Percentiles rank a stretch among this genome's conserved stretches.
These are phyloP conservation scores for Scaptomyza cyrtandrae DNA, from an alignment of 2,888 invertebrate genomes.

Conservation along the genomic window DNA sequence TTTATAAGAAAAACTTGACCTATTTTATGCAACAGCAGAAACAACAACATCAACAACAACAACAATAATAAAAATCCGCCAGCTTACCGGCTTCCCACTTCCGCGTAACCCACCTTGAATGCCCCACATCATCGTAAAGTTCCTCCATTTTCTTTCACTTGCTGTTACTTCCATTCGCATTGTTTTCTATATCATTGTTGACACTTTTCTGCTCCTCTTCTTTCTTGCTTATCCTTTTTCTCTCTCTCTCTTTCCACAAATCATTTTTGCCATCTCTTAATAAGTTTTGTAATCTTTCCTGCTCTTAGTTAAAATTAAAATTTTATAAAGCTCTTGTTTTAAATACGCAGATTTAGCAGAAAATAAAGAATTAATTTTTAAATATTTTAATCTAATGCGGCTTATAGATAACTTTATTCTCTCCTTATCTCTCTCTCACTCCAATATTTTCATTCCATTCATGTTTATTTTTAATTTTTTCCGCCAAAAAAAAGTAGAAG, in stretches of 20 bases:
- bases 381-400: no score
- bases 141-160: constrained; percentile 28
- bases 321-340: constrained; percentile 60
- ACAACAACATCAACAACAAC: constrained; percentile 19
- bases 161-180: constrained; percentile 20
- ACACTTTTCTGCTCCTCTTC: constrained; percentile 20
- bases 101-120: constrained; percentile 1
- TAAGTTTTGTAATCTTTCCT: constrained; percentile 22
- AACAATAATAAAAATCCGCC: constrained; percentile 22
- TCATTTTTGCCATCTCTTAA: not conserved
- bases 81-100: constrained; percentile 1
- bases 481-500: not conserved
- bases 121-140: not conserved
- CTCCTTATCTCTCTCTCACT: not conserved
- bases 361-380: no score
- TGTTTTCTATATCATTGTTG: constrained; percentile 54
- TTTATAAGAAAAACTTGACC: constrained; percentile 80
- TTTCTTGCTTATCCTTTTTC: constrained; percentile 1
- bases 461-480: not conserved
- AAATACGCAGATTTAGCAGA: constrained; percentile 1
- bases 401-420: not conserved
- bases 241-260: not conserved
- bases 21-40: constrained; percentile 56
- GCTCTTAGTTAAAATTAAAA: constrained; percentile 78
- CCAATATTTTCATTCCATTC: no score